Evolutionary conservation across 2,113 vertebrate genomes (phyloP), one percentile per base, ranked within the genome.

Genomic region (Globicephala melas): DNA sequence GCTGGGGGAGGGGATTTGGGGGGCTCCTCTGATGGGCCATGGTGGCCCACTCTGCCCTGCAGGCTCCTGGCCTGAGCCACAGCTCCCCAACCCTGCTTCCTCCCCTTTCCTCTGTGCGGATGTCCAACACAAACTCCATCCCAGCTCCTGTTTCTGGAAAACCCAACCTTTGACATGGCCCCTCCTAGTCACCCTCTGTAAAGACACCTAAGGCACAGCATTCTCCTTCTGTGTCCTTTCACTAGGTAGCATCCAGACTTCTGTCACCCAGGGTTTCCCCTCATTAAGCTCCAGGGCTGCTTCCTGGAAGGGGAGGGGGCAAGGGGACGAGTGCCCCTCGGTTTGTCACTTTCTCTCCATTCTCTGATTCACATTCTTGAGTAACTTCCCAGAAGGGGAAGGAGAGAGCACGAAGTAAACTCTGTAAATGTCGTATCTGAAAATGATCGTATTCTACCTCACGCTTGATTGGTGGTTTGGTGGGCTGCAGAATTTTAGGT

Each of bases 391-490:
- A 10, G n/a, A 68, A 41, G n/a, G 6, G 44, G 25, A 6, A 6
- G 25, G 23, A 11, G 23, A n/a, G 7, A 12, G 14, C 8, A 9
- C 0, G 53, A 11, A 20, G 36, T 10, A 33, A 58, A 23, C 85
- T 3, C 21, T 10, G 3, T 33, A n/a, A 9, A n/a, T 47, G 3
- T 0, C 3, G 1, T 1, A 10, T 4, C 47, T 33, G 89, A n/a
- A 58, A 36, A 20, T 14, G n/a, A 55, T 36, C 6, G 3, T 15
- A 14, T 9, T 36, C 47, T 55, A 9, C n/a, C 12, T 31, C 25
- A 3, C 4, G 0, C 33, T 33, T 41, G 74, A 28, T 5, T 7
- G 55, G 53, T 4, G 28, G 20, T 38, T 47, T 31, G n/a, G 33
- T 7, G 2, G 33, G 82, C 21, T 17, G 11, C 65, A 21, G n/a